A percentile compares a stretch with the other conserved stretches of the same genome.
Evolutionary conservation across 2,113 vertebrate genomes (phyloP).

Genomic region (Neotoma lepida): DNA sequence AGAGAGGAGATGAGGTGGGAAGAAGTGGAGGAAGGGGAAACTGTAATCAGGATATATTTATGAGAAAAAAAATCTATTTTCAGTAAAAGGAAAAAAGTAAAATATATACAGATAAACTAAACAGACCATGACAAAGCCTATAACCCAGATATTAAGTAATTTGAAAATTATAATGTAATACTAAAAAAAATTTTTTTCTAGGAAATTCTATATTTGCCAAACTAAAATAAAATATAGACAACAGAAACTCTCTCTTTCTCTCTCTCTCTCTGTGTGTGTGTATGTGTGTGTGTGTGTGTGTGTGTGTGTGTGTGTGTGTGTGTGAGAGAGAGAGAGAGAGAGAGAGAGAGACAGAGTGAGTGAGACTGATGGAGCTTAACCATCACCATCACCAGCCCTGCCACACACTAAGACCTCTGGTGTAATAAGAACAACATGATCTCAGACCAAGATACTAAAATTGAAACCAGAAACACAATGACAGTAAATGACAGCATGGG

Average conservation of each 20-base stretch:
- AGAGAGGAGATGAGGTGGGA: background rate
- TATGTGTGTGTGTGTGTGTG: background rate
- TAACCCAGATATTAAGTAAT: background rate
- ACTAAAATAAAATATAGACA: background rate
- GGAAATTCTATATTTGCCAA: background rate
- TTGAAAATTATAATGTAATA: constrained; percentile 14
- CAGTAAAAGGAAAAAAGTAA: background rate
- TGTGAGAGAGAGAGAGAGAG: too few species aligned
- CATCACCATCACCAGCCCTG: background rate
- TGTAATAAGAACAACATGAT: background rate
- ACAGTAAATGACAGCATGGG: background rate
- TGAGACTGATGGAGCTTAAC: background rate
- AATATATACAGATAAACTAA: background rate
- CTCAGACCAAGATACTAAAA: background rate
- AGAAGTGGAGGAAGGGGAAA: background rate
- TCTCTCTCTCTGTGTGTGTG: too few species aligned
- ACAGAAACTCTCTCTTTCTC: background rate
- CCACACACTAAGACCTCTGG: background rate
- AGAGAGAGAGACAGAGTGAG: too few species aligned
- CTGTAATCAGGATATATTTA: background rate
- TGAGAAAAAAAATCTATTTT: background rate
- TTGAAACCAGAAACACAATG: background rate
- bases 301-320: background rate
- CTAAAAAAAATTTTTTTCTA: constrained; percentile 27
- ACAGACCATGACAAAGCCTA: background rate